Evolutionary conservation across 2,113 vertebrate genomes (phyloP).

Genomic region (Chionis minor): DNA sequence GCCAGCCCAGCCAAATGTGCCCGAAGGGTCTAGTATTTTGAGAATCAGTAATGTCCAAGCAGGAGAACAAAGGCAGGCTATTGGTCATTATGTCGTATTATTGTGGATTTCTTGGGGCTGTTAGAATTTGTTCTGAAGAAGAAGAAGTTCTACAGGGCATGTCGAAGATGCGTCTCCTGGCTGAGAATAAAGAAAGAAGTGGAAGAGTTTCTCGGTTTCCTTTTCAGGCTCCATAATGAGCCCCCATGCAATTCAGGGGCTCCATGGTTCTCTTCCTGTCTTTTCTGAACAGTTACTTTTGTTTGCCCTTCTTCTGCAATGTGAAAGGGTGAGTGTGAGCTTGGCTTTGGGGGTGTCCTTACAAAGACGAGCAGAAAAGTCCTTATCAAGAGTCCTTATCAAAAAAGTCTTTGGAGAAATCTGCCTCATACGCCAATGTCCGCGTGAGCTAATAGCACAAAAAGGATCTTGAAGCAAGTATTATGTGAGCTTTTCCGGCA

Average conservation of each 20-base stretch:
- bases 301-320: background rate
- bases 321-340: background rate
- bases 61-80: constrained; percentile 32
- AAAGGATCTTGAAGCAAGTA: background rate
- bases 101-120: background rate
- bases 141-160: background rate
- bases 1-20: constrained; percentile 10
- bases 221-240: background rate
- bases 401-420: background rate
- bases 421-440: accelerated
- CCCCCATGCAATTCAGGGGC: background rate
- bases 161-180: background rate
- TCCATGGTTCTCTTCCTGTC: background rate
- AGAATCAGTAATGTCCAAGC: background rate
- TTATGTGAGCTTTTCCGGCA: background rate
- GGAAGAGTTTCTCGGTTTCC: background rate
- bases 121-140: constrained; percentile 2
- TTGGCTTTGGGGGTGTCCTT: background rate
- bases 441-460: background rate
- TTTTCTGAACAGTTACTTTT: background rate
- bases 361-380: background rate
- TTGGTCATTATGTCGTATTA: constrained; percentile 14
- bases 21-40: constrained; percentile 15
- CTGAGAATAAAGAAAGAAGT: background rate
- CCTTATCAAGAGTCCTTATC: background rate